Base-by-base conservation (phyloP, 2,113 vertebrate species). In the Danionella cerebrum region DNA sequence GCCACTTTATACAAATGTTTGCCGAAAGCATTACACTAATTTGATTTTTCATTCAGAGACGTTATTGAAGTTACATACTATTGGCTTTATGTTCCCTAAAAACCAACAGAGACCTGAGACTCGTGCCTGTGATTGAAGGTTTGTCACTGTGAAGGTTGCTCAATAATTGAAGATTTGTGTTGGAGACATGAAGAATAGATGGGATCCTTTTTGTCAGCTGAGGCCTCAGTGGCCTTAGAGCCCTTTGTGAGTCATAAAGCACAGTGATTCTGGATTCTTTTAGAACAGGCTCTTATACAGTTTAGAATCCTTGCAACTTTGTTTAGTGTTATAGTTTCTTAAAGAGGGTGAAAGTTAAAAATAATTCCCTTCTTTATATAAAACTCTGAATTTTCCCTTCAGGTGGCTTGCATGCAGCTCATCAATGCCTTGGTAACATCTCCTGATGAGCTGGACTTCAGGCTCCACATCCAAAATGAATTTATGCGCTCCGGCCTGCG, bases 401-500 rank as follows among this genome's bases (percentile, higher is more conserved):
- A 99, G 96, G 92, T 98, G 76, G 94, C 96, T 38, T 99, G 96
- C 70, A 99, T 99, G 96, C 96, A 99, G 84, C 91, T 99, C 78
- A 98, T 99, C 88, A 98, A 99, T 84, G 96, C 96, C 59, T 90
- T 99, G 0, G 91, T 98, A 84, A 98, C 96, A 25, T 98, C 94
- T 83, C 95, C 96, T 73, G 96, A 99, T 83, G 96, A 98, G 79
- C 81, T 99, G 88, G 95, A 99, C 89, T 91, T 98, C 79, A 91
- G 96, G 79, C 92, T 98, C 77, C 96, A 99, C 80, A 92, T 99
- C 85, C 93, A 96, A 88, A 99, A 97, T 89, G 96, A 98, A 89
- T 99, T 98, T 89, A 94, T 96, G 90, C 96, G 95, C 75, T 94
- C 91, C 78, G 96, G 95, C 83, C 90, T 99, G 81, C 96, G 91